Percentiles rank a stretch among this genome's conserved stretches.
phyloP scores from a whole-genome alignment of 2,888 invertebrate genomes.

The Pterostichus madidus region DNA sequence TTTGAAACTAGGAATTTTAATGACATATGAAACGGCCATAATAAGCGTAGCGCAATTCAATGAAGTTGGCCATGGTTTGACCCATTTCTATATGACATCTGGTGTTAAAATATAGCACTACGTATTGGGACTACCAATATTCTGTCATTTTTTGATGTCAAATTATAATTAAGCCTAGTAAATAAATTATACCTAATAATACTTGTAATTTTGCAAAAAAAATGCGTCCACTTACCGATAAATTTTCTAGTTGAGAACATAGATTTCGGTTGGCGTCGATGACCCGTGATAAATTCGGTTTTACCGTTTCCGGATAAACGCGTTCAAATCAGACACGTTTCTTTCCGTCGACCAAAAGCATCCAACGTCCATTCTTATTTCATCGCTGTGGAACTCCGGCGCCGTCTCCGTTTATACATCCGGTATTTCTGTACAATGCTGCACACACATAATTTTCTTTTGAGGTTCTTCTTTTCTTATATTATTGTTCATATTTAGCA shows the following conservation, averaged over 20 bases:
- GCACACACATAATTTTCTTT: neutral
- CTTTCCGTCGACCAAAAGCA: conserved; percentile 13
- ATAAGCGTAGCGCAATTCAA: too few relatives aligned
- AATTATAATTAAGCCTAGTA: too few relatives aligned
- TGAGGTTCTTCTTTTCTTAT: neutral
- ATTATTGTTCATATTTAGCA: too few relatives aligned
- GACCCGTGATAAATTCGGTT: conserved; percentile 49
- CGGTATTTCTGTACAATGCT: conserved; percentile 24
- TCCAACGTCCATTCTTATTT: conserved; percentile 52
- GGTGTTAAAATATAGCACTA: too few relatives aligned
- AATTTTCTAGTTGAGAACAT: conserved; percentile 12
- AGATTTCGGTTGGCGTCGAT: conserved; percentile 20
- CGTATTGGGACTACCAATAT: too few relatives aligned
- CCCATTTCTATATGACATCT: too few relatives aligned
- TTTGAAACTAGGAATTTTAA: too few relatives aligned
- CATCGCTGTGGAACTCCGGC: conserved; percentile 26
- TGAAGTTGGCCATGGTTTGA: too few relatives aligned
- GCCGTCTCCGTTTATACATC: conserved; percentile 50
- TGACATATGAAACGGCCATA: too few relatives aligned
- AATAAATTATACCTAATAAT: too few relatives aligned
- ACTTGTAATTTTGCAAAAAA: neutral
- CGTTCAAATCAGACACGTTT: conserved; percentile 22
- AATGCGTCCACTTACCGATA: neutral
- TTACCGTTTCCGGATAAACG: conserved; percentile 38
- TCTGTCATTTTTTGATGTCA: too few relatives aligned